phyloP scores from a whole-genome alignment of 2,888 invertebrate species.

The Alloplasta piceator region DNA sequence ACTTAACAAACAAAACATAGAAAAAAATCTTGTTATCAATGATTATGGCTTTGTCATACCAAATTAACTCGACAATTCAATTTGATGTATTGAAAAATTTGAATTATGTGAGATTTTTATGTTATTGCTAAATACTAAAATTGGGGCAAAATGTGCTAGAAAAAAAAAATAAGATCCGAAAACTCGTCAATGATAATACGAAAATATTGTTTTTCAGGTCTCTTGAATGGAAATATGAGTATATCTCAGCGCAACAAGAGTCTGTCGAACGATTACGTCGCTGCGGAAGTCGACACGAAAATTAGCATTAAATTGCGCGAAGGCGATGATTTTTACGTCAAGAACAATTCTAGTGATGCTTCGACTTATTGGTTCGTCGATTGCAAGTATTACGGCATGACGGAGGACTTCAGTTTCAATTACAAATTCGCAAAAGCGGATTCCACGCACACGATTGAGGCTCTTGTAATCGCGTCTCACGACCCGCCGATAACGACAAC shows the following conservation, averaged over 20 bases:
- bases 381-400: constrained; percentile 88
- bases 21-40: no score
- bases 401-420: constrained; percentile 86
- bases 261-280: constrained; percentile 86
- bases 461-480: constrained; percentile 89
- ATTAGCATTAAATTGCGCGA: constrained; percentile 85
- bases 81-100: no score
- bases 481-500: constrained; percentile 83
- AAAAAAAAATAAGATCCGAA: no score
- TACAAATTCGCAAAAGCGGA: constrained; percentile 88
- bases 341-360: constrained; percentile 84
- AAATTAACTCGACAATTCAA: no score
- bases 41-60: no score
- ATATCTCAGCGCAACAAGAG: constrained; percentile 87
- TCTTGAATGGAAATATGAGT: constrained; percentile 88
- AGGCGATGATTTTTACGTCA: constrained; percentile 87
- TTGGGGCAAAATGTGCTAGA: no score
- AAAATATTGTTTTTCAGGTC: constrained; percentile 84
- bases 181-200: background rate
- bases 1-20: no score
- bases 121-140: no score
- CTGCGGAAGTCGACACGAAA: constrained; percentile 84
- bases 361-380: constrained; percentile 92
- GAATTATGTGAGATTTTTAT: no score
- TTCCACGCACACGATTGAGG: constrained; percentile 87